Evolutionary conservation across 2,888 invertebrate species (phyloP), one percentile per base, ranked within the genome.

Genomic region (Ptilodon capucinus): DNA sequence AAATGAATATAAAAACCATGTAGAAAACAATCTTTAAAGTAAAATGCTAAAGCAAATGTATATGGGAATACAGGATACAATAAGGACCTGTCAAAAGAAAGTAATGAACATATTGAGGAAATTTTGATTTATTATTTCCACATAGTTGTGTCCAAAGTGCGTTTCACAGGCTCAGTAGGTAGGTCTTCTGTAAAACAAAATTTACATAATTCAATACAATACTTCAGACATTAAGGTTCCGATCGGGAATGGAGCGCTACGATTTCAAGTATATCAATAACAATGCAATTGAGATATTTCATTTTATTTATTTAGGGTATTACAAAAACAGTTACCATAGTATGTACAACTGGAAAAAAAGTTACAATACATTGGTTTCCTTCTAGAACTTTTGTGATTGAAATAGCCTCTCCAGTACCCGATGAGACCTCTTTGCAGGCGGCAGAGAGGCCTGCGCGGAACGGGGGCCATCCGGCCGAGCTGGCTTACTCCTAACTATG

Each of bases 391-490:
- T 92, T 94, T 95, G 92, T 93, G 93, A 93, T 94, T 95, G 92
- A 94, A 95, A 93, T 93, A 95, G 92, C 95, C 95, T 92, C 93
- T 95, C 95, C 95, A 95, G 92, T 93, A 93, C 91, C 95, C 95
- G 92, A 95, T 93, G 92, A 94, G 93, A 93, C 94, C 93, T 92
- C 93, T 94, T 90, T 92, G 92, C 85, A 82, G 90, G 91, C 86
- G 92, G 92, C 93, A 92, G 84, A 92, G 92, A 86, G 89, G 91
- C 81, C 92, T 88, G 80, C 91, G 92, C 87, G 92, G 93, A 89
- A 91, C 87, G 90, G 86, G 88, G 89, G 91, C 90, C 91, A 90
- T 90, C 87, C 90, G 90, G 89, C 89, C 88, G 77, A 71, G 91
- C 91, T 90, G 86, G 75, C 86, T 88, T 89, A 89, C 74, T 74